Evolutionary conservation across 2,113 vertebrate species (phyloP).

Genomic region (Monarcha castaneiventris): DNA sequence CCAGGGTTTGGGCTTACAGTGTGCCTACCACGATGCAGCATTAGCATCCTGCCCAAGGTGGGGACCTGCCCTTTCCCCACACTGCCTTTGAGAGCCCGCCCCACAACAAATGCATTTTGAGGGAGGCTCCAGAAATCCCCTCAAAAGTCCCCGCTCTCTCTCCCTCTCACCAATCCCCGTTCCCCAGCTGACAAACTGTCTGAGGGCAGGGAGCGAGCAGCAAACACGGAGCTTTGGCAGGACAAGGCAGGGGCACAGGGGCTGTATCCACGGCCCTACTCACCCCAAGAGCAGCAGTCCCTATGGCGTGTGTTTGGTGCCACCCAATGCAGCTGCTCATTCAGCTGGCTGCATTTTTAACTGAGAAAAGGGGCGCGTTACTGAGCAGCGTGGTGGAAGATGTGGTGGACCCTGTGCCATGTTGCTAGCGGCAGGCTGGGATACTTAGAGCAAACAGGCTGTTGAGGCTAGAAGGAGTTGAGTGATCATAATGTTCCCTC

Average conservation of each 20-base stretch:
- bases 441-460: neutral
- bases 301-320: rapidly evolving
- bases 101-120: neutral
- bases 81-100: rapidly evolving
- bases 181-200: neutral
- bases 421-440: neutral
- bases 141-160: neutral
- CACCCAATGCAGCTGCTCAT: rapidly evolving
- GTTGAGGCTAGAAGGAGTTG: neutral
- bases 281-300: neutral
- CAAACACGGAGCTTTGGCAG: rapidly evolving
- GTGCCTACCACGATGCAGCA: neutral
- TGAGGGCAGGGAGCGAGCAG: neutral
- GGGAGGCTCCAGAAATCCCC: neutral
- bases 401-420: neutral
- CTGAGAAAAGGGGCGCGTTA: rapidly evolving
- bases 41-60: neutral
- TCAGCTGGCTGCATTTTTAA: neutral
- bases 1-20: constrained; percentile 1
- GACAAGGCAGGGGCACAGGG: neutral
- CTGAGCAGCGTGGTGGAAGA: neutral
- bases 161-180: rapidly evolving
- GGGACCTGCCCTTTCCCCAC: neutral
- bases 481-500: neutral
- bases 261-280: neutral